Base-by-base conservation (phyloP, 2,888 invertebrate species). In the Drosophila fulvimacula region DNA sequence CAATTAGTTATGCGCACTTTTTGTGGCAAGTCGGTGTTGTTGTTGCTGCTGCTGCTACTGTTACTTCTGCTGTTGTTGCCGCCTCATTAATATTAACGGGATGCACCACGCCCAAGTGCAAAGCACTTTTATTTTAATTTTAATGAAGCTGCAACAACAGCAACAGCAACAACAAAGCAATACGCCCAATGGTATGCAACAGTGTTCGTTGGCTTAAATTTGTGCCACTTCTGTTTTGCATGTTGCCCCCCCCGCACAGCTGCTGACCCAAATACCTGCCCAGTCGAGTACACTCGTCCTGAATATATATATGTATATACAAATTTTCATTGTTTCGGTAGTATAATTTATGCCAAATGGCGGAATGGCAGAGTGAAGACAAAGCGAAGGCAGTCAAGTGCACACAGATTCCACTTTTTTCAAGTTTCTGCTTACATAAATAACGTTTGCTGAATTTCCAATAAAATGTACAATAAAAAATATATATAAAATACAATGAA, bases 211-310 rank as follows among this genome's bases (percentile, higher is more conserved):
- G 51, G 62, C 52, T 72, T 57, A 70, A 85, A 82, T 88, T 83
- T 82, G 70, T 69, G 81, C 57, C 86, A 78, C 81, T 83, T 80
- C 81, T 88, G 78, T 68, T 83, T 85, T 82, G 72, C 82, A 68
- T 72, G 76, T 73, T 67, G 68, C 44, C 10, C 13, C 48, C 24
- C 19, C 11, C 19, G 7, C 57, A 76, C 73, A 10, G 27, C 46
- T 17, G 73, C 56, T 88, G 83, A 88, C 83, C 83, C 81, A 83
- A 77, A 86, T 88, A 80, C 75, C 71, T 64, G 71, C 58, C 36
- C 51, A 51, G 51, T 32, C 52, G 38, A 48, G 13, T 13, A 48
- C 48, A 32, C 51, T 21, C 65, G 59, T 58, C 52, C 46, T 44
- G 61, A 59, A 68, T 71, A 61, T 49, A 72, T 81, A 34, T 69